Base-by-base conservation (phyloP, 2,113 vertebrate species). In the Theristicus caerulescens region DNA sequence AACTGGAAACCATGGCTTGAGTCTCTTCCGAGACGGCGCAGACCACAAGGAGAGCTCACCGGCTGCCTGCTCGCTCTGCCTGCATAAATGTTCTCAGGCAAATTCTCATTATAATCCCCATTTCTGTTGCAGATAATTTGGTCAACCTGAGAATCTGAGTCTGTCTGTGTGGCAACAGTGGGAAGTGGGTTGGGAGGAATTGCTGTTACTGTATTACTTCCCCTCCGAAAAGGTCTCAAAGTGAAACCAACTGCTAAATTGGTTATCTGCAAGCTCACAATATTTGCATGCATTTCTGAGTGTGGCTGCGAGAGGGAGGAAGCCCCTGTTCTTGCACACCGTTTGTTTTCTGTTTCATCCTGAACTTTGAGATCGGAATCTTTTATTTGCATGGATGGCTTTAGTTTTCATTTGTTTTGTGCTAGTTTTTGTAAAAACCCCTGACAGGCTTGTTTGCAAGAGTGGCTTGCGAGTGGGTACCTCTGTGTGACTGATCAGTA, bases 191-290 rank as follows among this genome's bases (percentile, higher is more conserved):
- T 96, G 62, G 87, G 87, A 91, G 78, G 72, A 95, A 96, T 92
- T 95, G 90, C 82, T 92, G 17, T 84, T 84, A 47, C 58, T 94
- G 76, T 91, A 97, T 96, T 96, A 95, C 89, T 97, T 97, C 96
- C 62, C 89, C 84, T 86, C 89, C 77, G 59, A 18, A 90, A 85
- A 71, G 49, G 71, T 92, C 79, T 96, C 96, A 93, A 65, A 95
- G 70, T 86, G 94, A 97, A 96, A 93, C 78, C 47, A 83, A 29
- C n/a, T 91, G 55, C 96, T 97, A 96, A 95, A 93, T 72, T 80
- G 73, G 87, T 79, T 25, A 93, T 70, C 65, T 90, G 20, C 54
- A 93, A 91, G 26, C 26, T 89, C 64, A 36, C 62, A 62, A 3
- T 59, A 93, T 95, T 95, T 96, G 87, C 84, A 93, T 96, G 38